These are phyloP conservation scores for Chaenocephalus aceratus DNA, from an alignment of 2,113 vertebrate species.

Conservation along the genomic window DNA sequence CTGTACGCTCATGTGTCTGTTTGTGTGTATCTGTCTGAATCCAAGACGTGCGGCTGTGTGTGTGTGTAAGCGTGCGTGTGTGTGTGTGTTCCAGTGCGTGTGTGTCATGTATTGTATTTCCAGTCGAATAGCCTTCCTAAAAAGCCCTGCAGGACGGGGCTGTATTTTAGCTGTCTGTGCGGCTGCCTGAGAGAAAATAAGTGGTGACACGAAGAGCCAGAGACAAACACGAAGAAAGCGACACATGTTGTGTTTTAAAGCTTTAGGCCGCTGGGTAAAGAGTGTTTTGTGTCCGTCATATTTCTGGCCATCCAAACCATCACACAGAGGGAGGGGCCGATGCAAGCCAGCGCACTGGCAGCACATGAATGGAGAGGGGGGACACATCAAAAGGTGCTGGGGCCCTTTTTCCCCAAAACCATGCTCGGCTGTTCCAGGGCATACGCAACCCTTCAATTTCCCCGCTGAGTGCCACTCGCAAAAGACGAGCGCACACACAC, in stretches of 20 bases:
- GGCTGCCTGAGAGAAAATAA: conserved; percentile 21
- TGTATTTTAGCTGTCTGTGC: conserved; percentile 25
- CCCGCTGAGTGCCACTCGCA: conserved; percentile 44
- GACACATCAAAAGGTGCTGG: conserved; percentile 66
- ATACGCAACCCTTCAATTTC: conserved; percentile 60
- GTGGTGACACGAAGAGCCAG: not conserved
- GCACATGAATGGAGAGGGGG: conserved; percentile 64
- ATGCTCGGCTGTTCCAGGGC: conserved; percentile 51
- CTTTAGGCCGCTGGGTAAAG: conserved; percentile 30
- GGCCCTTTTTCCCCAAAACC: conserved; percentile 57
- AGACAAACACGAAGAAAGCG: conserved; percentile 27
- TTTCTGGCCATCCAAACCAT: conserved; percentile 56
- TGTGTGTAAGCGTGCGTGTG: not conserved
- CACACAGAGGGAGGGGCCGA: conserved; percentile 31
- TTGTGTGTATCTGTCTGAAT: conserved; percentile 14
- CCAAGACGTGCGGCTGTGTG: not conserved
- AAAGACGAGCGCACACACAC: conserved; percentile 13
- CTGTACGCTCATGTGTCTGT: conserved; percentile 17
- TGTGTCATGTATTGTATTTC: conserved; percentile 65
- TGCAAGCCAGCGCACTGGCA: conserved; percentile 61
- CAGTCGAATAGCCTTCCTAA: conserved; percentile 66
- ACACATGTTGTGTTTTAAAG: conserved; percentile 14
- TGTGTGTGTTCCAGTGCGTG: conserved; percentile 16
- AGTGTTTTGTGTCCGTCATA: conserved; percentile 44
- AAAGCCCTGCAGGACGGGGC: conserved; percentile 53